A percentile compares a stretch with the other conserved stretches of the same genome.
Evolutionary conservation across 2,797 vertebrate genomes (phyloP).

Genomic region (Galagoides demidoff): DNA sequence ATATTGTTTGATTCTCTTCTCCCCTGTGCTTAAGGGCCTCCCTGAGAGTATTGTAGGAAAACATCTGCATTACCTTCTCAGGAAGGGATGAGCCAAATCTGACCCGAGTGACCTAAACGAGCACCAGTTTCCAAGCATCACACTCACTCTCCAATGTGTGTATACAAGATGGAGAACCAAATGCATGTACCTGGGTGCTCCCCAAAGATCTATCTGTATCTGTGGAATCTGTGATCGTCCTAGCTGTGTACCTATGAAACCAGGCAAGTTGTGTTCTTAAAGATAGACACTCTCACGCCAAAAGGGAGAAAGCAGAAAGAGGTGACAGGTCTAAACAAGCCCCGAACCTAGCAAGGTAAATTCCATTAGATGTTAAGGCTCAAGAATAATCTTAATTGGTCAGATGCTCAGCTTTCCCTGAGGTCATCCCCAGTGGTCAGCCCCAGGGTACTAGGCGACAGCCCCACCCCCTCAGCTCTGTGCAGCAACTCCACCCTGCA

Average conservation of each 20-base stretch:
- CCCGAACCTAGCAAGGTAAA: neutral
- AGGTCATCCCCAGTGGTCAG: neutral
- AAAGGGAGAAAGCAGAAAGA: neutral
- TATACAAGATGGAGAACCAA: neutral
- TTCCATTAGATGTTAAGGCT: neutral
- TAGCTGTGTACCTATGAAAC: neutral
- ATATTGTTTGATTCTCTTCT: conserved; percentile 9
- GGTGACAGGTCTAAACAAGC: neutral
- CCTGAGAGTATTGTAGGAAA: neutral
- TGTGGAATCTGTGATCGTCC: neutral
- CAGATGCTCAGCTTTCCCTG: neutral
- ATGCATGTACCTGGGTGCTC: neutral
- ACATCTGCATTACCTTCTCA: neutral
- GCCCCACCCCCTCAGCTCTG: too few relatives aligned
- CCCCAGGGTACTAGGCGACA: neutral
- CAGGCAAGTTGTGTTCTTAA: neutral
- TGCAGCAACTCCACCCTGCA: neutral
- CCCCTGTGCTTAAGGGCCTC: neutral
- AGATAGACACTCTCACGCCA: neutral
- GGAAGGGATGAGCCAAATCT: neutral
- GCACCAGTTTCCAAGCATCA: neutral
- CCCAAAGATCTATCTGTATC: neutral
- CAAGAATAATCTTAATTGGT: neutral
- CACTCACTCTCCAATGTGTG: neutral
- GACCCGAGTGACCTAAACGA: neutral